These are phyloP conservation scores for Oryzias dopingdopingensis DNA, from an alignment of 2,797 vertebrate genomes.

Conservation along the genomic window DNA sequence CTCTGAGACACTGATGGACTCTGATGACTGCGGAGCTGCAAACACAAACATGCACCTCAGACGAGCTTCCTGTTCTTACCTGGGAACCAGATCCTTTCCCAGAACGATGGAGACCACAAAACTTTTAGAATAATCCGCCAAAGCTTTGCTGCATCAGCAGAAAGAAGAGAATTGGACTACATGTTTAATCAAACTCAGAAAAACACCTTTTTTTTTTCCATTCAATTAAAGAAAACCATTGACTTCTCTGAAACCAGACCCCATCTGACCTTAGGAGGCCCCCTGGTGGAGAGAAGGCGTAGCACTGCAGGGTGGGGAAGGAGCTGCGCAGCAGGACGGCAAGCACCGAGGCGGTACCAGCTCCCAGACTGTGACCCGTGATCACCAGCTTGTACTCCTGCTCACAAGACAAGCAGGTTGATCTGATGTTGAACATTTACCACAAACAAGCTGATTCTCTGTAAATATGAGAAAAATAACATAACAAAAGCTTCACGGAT, in stretches of 20 bases:
- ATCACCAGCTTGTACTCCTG: slow-evolving; percentile 94
- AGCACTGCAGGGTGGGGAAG: slow-evolving; percentile 86
- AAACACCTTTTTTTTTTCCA: too few species aligned
- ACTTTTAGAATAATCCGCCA: slow-evolving; percentile 88
- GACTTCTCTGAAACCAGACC: background rate
- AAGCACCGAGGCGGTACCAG: slow-evolving; percentile 86
- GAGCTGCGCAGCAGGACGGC: slow-evolving; percentile 82
- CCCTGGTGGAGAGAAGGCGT: slow-evolving; percentile 93
- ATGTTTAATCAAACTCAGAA: background rate
- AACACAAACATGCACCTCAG: too few species aligned
- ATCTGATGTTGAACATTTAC: background rate
- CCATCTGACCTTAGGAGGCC: slow-evolving; percentile 89
- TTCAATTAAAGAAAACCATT: background rate
- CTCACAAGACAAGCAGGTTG: slow-evolving; percentile 5
- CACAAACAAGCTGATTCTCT: slow-evolving; percentile 1
- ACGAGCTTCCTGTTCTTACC: slow-evolving; percentile 69
- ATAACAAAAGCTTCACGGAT: too few species aligned
- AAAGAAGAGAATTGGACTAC: background rate
- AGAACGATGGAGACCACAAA: slow-evolving; percentile 91
- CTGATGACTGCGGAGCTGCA: too few species aligned
- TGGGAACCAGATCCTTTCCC: slow-evolving; percentile 94
- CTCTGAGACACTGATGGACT: too few species aligned
- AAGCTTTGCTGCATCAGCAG: slow-evolving; percentile 83
- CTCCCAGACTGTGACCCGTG: slow-evolving; percentile 94
- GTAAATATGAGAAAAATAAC: background rate